Percentiles rank a stretch among this genome's conserved stretches.
Evolutionary conservation across 2,888 invertebrate species (phyloP).

Genomic region (Calameuta idolon): DNA sequence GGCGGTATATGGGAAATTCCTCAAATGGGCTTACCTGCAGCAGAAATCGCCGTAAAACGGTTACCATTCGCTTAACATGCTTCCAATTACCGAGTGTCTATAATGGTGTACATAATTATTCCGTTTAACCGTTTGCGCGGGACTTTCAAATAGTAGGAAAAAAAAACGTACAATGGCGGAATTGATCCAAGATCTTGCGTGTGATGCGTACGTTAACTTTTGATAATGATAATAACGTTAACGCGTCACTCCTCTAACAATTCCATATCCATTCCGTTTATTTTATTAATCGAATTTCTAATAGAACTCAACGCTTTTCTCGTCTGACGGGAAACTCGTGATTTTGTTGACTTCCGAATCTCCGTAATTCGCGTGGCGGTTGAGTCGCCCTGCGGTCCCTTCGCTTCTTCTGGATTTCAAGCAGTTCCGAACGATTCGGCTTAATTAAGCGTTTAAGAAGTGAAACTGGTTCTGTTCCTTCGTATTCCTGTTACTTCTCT

Average conservation of each 20-base stretch:
- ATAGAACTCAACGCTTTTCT: background rate
- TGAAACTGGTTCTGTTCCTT: constrained; percentile 62
- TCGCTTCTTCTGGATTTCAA: constrained; percentile 3
- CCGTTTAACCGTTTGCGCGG: background rate
- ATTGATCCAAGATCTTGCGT: background rate
- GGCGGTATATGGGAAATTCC: constrained; percentile 49
- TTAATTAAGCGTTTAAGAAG: constrained; percentile 67
- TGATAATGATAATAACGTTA: background rate
- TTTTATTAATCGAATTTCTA: background rate
- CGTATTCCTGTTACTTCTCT: constrained; percentile 27
- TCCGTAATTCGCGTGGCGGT: background rate
- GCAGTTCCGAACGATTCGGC: constrained; percentile 32
- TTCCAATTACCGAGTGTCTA: background rate
- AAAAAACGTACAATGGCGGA: background rate
- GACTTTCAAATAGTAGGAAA: background rate
- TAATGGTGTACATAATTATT: background rate
- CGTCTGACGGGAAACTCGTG: background rate
- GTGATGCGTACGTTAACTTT: background rate
- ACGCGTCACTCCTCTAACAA: background rate
- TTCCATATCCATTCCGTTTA: background rate
- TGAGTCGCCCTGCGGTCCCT: constrained; percentile 3
- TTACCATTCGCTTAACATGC: constrained; percentile 1
- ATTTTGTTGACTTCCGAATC: background rate
- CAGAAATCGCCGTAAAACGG: constrained; percentile 13
- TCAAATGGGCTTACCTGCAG: constrained; percentile 46